Conservation (phyloP, 2,888 invertebrate species). For the Drosophila rellima region DNA sequence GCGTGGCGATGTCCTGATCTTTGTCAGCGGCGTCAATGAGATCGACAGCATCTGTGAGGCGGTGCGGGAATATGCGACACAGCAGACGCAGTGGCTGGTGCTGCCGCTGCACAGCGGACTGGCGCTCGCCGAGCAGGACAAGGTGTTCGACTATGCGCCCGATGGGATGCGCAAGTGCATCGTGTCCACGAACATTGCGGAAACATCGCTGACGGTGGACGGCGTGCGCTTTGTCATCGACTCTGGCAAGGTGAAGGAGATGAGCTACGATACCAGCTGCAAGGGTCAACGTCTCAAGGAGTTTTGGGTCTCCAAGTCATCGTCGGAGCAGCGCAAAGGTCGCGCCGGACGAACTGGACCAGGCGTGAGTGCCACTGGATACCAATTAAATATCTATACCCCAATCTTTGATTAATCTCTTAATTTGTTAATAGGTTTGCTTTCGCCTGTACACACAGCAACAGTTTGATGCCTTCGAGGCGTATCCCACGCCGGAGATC, state of each 20-base stretch:
- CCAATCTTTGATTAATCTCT: not conserved
- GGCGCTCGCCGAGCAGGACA: conserved; percentile 97
- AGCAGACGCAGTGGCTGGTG: conserved; percentile 94
- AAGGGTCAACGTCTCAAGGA: conserved; percentile 97
- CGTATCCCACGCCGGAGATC: conserved; percentile 96
- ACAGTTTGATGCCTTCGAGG: conserved; percentile 92
- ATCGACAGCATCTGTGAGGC: conserved; percentile 95
- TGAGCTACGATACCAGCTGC: conserved; percentile 96
- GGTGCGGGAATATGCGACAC: conserved; percentile 92
- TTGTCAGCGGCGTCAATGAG: conserved; percentile 97
- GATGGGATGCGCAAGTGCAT: conserved; percentile 98
- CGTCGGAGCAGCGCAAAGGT: conserved; percentile 98
- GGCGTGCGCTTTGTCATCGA: conserved; percentile 98
- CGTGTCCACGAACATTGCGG: conserved; percentile 99
- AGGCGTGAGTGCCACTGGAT: conserved; percentile 87
- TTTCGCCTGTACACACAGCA: conserved; percentile 95
- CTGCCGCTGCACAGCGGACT: conserved; percentile 96
- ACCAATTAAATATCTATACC: not conserved
- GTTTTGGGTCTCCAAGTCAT: conserved; percentile 98
- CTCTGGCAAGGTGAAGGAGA: conserved; percentile 98
- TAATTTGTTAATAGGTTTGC: conserved; percentile 87
- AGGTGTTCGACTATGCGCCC: conserved; percentile 98
- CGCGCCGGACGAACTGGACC: conserved; percentile 98
- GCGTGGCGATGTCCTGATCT: conserved; percentile 97
- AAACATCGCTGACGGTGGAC: conserved; percentile 99